Base-by-base conservation (phyloP, 2,888 invertebrate species). In the Cephus pygmeus region DNA sequence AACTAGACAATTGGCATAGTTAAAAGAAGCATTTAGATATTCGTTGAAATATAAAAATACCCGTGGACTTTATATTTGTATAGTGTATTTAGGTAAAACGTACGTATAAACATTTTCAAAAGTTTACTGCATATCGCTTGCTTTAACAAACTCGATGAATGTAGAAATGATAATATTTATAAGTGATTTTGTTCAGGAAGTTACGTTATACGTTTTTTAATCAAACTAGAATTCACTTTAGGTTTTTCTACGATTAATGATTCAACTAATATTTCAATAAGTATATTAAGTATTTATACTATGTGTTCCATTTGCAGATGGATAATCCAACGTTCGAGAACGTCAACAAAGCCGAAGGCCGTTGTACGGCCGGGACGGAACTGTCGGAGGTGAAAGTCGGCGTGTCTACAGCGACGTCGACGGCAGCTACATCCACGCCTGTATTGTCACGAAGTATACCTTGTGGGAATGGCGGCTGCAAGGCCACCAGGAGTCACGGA, bases 231-330 rank as follows among this genome's bases (percentile, higher is more conserved):
- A 40, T 15, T 40, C 6, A 40, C 15, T 40, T 15, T 15, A 40
- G 40, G 6, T 4, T 6, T 2, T 23, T 23, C 1, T 23, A 23
- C 40, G 6, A 23, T 56, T 56, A 56, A 6, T 6, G 15, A 23
- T 40, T 15, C 15, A 40, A 15, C 15, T 40, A 40, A 23, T 40
- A 1, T 6, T 23, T 15, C 31, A 12, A 35, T 11, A 30, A 3
- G 33, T 35, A 12, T 33, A 15, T 56, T 9, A 36, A n/a, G 11
- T 34, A n/a, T 30, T 31, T 75, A 4, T 34, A 11, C 31, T 23
- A 30, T 33, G 69, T 73, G 68, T 23, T 56, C 9, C 56, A 56
- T 36, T 78, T 92, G 90, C 88, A 93, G 93, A 93, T 93, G 93
- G 93, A 93, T 76, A 92, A 90, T 85, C 86, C 90, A 35, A 90